Evolutionary conservation across 2,113 vertebrate genomes (phyloP).

Genomic region (Neogale vison): DNA sequence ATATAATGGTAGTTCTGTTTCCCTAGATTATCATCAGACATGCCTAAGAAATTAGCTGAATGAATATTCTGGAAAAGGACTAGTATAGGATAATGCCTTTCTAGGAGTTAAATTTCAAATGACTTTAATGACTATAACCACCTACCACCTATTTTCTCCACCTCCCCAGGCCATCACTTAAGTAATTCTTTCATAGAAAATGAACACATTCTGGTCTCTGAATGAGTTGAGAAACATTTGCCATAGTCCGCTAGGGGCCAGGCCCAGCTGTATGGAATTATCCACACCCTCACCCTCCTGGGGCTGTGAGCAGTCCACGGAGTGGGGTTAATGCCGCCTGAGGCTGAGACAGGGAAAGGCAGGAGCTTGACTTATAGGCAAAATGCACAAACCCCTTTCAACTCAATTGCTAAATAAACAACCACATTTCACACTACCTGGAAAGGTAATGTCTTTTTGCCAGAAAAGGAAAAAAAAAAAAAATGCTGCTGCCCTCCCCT

Average conservation of each 20-base stretch:
- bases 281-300: not conserved
- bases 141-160: not conserved
- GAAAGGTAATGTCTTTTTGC: not conserved
- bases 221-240: not conserved
- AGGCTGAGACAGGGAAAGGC: not conserved
- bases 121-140: not conserved
- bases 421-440: not conserved
- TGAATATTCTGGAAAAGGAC: not conserved
- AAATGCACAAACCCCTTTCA: not conserved
- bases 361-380: not conserved
- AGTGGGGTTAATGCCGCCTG: not conserved
- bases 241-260: not conserved
- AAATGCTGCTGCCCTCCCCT: not conserved
- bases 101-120: not conserved
- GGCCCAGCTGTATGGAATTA: not conserved
- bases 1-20: not conserved
- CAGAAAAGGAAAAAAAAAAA: not conserved
- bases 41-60: not conserved
- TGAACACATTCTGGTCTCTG: not conserved
- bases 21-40: not conserved
- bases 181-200: not conserved
- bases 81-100: not conserved
- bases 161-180: not conserved
- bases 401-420: not conserved
- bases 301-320: rapidly evolving